Conservation (phyloP, 30 jellyfish, hydroid and myxozoan species). For the Aurelia aurita complex sp. Pacific region DNA sequence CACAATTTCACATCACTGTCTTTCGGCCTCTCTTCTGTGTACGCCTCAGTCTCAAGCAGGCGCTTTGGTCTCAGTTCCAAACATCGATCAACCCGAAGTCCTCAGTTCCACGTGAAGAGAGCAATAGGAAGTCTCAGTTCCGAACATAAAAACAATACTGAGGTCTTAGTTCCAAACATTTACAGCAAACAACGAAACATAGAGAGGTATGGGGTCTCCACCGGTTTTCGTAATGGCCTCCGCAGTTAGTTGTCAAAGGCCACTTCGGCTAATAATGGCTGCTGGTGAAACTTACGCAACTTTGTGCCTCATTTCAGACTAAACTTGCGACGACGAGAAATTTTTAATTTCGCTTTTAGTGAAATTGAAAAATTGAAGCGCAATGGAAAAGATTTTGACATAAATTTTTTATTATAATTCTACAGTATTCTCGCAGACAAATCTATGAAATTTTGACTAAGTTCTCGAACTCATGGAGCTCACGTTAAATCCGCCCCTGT, state of each 20-base stretch:
- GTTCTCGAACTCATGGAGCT: slow-evolving; percentile 7
- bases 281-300: slow-evolving; percentile 3
- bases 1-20: slow-evolving; percentile 2
- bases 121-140: slow-evolving; percentile 2
- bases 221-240: slow-evolving; percentile 3
- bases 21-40: neutral
- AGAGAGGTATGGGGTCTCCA: neutral
- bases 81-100: neutral
- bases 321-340: neutral
- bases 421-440: too few species aligned
- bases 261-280: neutral
- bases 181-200: slow-evolving; percentile 7
- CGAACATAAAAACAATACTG: neutral
- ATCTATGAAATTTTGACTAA: neutral
- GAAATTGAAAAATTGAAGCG: neutral
- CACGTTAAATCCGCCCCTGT: neutral
- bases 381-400: neutral
- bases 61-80: neutral
- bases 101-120: neutral
- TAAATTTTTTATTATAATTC: too few species aligned
- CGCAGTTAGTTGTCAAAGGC: neutral
- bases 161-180: neutral
- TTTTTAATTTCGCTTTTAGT: neutral
- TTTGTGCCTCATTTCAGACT: too few species aligned
- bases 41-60: slow-evolving; percentile 3